phyloP scores from a whole-genome alignment of 1,140 invertebrate species.

The Drosophila truncata region DNA sequence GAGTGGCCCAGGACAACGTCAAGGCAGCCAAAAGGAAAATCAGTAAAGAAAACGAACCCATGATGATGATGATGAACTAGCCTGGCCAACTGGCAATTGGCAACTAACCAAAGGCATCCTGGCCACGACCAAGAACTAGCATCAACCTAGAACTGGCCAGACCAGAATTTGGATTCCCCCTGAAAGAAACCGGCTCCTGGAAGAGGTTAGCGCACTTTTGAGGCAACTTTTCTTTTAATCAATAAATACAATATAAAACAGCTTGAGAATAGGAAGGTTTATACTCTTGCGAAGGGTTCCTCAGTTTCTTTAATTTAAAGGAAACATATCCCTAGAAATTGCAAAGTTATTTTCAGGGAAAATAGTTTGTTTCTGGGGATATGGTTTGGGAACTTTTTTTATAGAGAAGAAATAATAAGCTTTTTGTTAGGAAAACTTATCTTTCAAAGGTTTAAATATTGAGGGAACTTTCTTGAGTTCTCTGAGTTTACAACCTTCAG shows the following conservation, averaged over 20 bases:
- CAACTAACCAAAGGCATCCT: slow-evolving; percentile 64
- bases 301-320: background rate
- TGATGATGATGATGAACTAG: slow-evolving; percentile 52
- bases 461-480: background rate
- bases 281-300: slow-evolving; percentile 25
- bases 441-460: slow-evolving; percentile 9
- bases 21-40: slow-evolving; percentile 9
- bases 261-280: slow-evolving; percentile 16
- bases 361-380: slow-evolving; percentile 25
- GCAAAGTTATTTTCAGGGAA: slow-evolving; percentile 21
- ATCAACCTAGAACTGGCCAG: slow-evolving; percentile 54
- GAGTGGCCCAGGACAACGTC: slow-evolving; percentile 40
- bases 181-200: slow-evolving; percentile 51
- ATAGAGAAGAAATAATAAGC: slow-evolving; percentile 26
- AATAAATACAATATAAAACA: slow-evolving; percentile 55
- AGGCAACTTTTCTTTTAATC: slow-evolving; percentile 54
- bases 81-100: slow-evolving; percentile 66
- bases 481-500: background rate
- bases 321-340: slow-evolving; percentile 19
- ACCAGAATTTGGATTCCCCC: slow-evolving; percentile 13
- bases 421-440: slow-evolving; percentile 35
- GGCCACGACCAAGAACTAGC: slow-evolving; percentile 33
- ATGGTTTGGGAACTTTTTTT: background rate
- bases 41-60: slow-evolving; percentile 40
- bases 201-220: slow-evolving; percentile 60